These are phyloP conservation scores for Apodemus speciosus DNA, from an alignment of 2,113 vertebrate species.

Conservation along the genomic window DNA sequence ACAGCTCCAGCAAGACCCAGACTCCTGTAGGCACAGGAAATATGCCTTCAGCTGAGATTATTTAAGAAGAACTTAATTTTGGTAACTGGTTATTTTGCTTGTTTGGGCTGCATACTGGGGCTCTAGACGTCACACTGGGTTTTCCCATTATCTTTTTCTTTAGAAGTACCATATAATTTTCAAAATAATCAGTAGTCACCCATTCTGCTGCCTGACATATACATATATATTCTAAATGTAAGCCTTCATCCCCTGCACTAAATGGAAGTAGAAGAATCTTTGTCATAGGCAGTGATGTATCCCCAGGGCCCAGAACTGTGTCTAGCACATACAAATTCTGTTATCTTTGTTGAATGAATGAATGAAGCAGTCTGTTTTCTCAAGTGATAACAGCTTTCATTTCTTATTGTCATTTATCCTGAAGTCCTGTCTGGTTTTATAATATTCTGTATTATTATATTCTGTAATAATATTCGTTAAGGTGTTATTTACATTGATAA, in stretches of 20 bases:
- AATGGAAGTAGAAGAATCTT: background rate
- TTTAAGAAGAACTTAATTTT: background rate
- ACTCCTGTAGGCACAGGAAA: background rate
- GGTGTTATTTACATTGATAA: slow-evolving; percentile 39
- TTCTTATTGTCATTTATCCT: background rate
- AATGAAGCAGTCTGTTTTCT: background rate
- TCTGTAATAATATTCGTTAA: background rate
- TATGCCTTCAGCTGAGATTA: background rate
- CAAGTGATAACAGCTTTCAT: background rate
- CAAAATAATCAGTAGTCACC: slow-evolving; percentile 1
- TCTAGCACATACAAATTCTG: background rate
- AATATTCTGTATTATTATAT: too few species aligned
- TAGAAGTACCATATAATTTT: slow-evolving; percentile 42
- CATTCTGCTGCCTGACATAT: background rate
- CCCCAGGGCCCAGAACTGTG: background rate
- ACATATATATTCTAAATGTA: background rate
- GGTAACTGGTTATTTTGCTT: slow-evolving; percentile 53
- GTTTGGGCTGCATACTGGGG: background rate
- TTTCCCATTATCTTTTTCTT: slow-evolving; percentile 27
- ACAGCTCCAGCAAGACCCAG: background rate
- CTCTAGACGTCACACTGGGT: background rate
- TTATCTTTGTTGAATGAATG: background rate
- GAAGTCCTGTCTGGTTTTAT: background rate
- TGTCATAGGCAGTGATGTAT: background rate
- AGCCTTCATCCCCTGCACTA: background rate